Conservation (phyloP, 2,888 invertebrate genomes). For the Tridacna crocea region DNA sequence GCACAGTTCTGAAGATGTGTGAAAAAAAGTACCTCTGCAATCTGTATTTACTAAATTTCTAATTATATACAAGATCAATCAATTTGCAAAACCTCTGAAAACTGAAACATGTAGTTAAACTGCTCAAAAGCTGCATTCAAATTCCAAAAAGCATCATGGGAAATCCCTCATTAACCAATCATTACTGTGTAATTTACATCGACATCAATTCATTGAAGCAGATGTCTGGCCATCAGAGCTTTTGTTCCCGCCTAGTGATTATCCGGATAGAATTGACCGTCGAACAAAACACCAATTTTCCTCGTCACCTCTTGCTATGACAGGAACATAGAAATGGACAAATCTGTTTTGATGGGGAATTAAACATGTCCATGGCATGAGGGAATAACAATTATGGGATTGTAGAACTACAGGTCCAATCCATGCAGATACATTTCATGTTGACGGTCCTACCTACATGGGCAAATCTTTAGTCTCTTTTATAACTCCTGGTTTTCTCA, state of each 20-base stretch:
- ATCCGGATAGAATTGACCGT: constrained; percentile 43
- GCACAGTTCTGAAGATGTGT: too few relatives aligned
- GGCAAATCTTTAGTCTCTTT: too few relatives aligned
- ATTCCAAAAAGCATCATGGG: constrained; percentile 44
- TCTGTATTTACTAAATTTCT: constrained; percentile 20
- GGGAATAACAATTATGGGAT: constrained; percentile 38
- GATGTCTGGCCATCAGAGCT: constrained; percentile 41
- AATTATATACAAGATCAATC: constrained; percentile 27
- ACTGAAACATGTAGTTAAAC: constrained; percentile 42
- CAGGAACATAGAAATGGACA: constrained; percentile 49
- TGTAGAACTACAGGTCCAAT: background rate
- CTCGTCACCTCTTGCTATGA: constrained; percentile 45
- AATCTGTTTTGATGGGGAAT: constrained; percentile 56
- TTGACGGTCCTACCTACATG: too few relatives aligned
- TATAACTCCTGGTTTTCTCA: too few relatives aligned
- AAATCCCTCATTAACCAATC: constrained; percentile 63
- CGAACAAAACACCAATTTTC: constrained; percentile 59
- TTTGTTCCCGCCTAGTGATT: constrained; percentile 41
- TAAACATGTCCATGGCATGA: constrained; percentile 48
- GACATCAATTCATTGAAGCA: constrained; percentile 53
- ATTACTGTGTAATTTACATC: constrained; percentile 57
- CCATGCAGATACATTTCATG: background rate
- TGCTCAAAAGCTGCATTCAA: background rate
- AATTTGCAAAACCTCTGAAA: constrained; percentile 30
- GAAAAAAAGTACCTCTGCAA: background rate